Evolutionary conservation across 2,888 invertebrate species (phyloP), one percentile per base, ranked within the genome.

Genomic region (Pristionchus mayeri): DNA sequence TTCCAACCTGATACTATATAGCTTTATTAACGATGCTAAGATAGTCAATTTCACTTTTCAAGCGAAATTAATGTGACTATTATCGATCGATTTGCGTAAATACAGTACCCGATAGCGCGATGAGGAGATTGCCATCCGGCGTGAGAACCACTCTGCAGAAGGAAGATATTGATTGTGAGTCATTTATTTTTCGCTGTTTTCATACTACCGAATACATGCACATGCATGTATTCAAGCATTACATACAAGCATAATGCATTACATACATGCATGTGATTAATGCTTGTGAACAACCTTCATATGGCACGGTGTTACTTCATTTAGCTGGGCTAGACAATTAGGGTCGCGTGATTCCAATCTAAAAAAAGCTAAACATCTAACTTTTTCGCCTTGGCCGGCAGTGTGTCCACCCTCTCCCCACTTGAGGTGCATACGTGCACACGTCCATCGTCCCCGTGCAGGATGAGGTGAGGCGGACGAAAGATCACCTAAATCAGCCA

Each of bases 331-430:
- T n/a, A n/a, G n/a, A n/a, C n/a, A n/a, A n/a, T n/a, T n/a, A n/a
- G n/a, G n/a, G n/a, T n/a, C n/a, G n/a, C n/a, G n/a, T n/a, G n/a
- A n/a, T n/a, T n/a, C n/a, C n/a, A n/a, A n/a, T n/a, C n/a, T n/a
- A 54, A 54, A 54, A 21, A 54, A 54, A 54, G 16, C 67, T n/a
- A 67, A 21, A 76, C 48, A 0, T 0, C 80, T 80, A 0, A 82
- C 81, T 82, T 82, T 54, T 48, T 60, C 63, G 81, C 81, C 48
- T 63, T 82, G 30, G 16, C 30, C 18, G 81, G 63, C 16, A 82
- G 48, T 3, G 44, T 82, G 37, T 82, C 81, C 40, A 82, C 37
- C 9, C n/a, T 48, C 21, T 82, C 81, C 2, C 81, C 63, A 27
- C 27, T 48, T 18, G 44, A 21, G 2, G 81, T 52, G 52, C 37